Conservation (phyloP, 2,113 vertebrate species). For the Ochotona princeps region DNA sequence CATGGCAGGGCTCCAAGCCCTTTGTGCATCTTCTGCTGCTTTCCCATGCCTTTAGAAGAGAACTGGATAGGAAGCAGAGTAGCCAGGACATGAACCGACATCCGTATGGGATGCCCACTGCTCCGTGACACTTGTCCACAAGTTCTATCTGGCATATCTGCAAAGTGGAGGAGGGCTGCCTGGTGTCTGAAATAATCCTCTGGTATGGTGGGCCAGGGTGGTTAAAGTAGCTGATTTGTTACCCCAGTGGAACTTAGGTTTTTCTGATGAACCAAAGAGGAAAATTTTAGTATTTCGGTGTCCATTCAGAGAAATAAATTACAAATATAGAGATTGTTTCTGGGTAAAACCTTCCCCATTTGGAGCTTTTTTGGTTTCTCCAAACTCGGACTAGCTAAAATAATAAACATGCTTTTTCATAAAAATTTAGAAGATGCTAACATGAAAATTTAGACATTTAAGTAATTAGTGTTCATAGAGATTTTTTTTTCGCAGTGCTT, state of each 20-base stretch:
- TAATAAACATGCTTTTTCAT: neutral
- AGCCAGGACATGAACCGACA: too few relatives aligned
- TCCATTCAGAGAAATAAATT: conserved; percentile 39
- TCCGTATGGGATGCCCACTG: too few relatives aligned
- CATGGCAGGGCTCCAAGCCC: too few relatives aligned
- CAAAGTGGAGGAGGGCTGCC: neutral
- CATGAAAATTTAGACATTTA: neutral
- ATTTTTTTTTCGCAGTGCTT: neutral
- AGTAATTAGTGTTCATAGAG: neutral
- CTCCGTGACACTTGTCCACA: too few relatives aligned
- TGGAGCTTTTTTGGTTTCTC: neutral
- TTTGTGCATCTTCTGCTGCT: too few relatives aligned
- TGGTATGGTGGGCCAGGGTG: neutral
- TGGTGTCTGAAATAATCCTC: neutral
- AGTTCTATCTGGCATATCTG: neutral
- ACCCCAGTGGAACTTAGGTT: neutral
- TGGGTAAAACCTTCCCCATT: neutral
- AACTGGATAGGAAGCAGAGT: too few relatives aligned
- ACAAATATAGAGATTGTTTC: neutral
- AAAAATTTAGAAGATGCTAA: conserved; percentile 12
- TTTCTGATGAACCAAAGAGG: neutral
- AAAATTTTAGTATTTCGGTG: conserved; percentile 47
- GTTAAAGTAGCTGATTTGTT: neutral
- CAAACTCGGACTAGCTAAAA: neutral
- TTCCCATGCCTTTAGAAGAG: too few relatives aligned